phyloP scores from a whole-genome alignment of 2,113 vertebrate species.

The Boleophthalmus pectinirostris region DNA sequence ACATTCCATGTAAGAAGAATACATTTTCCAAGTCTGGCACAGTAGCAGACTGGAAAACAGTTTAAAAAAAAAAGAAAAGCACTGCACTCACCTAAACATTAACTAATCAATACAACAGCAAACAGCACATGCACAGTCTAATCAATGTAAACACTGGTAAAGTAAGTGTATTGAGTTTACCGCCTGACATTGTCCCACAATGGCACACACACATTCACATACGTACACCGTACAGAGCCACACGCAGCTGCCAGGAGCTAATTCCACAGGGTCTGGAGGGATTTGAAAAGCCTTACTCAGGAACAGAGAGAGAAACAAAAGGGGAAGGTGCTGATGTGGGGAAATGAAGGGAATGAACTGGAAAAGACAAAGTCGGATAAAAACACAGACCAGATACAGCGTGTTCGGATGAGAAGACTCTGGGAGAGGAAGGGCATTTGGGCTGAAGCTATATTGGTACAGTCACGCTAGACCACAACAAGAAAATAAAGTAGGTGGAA shows the following conservation, averaged over 20 bases:
- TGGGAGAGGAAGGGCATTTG: conserved; percentile 12
- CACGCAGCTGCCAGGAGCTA: conserved; percentile 60
- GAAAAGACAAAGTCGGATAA: conserved; percentile 33
- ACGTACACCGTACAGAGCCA: conserved; percentile 1
- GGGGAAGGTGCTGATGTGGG: conserved; percentile 60
- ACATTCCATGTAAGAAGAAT: not conserved
- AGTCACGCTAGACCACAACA: not conserved
- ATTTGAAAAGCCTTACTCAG: conserved; percentile 72
- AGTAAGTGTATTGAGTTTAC: conserved; percentile 8
- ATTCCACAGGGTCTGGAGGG: conserved; percentile 61
- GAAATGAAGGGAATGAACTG: conserved; percentile 41
- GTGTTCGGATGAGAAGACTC: conserved; percentile 26
- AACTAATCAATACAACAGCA: not conserved
- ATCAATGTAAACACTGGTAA: conserved; percentile 31
- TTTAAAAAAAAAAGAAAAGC: not conserved
- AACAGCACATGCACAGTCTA: conserved; percentile 23
- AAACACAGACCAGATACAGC: conserved; percentile 13
- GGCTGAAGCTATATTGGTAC: conserved; percentile 22
- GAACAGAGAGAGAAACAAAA: conserved; percentile 57
- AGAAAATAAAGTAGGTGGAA: not conserved
- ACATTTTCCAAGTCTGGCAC: not conserved
- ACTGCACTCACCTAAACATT: not conserved
- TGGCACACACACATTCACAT: conserved; percentile 17
- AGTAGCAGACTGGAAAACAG: not conserved
- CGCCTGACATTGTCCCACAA: conserved; percentile 22